phyloP scores from a whole-genome alignment of 2,888 invertebrate species.

The Plutella xylostella region DNA sequence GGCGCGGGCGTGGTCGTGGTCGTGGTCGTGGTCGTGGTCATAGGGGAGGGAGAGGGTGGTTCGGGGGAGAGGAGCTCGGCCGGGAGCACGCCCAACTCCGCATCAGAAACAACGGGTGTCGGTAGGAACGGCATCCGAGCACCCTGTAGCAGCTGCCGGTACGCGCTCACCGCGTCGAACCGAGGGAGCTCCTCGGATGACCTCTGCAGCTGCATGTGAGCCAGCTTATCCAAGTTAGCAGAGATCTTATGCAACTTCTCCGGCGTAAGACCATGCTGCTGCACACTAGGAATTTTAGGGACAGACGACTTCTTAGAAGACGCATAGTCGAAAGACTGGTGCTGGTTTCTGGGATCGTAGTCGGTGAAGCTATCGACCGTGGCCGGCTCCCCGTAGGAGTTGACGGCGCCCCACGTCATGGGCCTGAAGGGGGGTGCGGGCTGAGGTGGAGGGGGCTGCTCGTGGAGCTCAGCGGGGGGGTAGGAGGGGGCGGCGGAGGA shows the following conservation, averaged over 20 bases:
- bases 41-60: constrained; percentile 2
- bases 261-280: constrained; percentile 35
- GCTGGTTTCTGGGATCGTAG: constrained; percentile 38
- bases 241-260: constrained; percentile 57
- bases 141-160: constrained; percentile 37
- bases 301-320: constrained; percentile 37
- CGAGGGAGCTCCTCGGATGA: constrained; percentile 45
- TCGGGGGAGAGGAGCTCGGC: constrained; percentile 40
- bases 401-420: constrained; percentile 50
- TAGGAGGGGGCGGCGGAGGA: constrained; percentile 15
- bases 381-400: constrained; percentile 59
- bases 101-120: constrained; percentile 49
- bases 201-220: constrained; percentile 40
- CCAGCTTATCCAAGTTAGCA: constrained; percentile 45
- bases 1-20: constrained; percentile 3
- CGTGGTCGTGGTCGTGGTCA: neutral
- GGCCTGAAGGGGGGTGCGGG: constrained; percentile 40
- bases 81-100: constrained; percentile 54
- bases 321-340: constrained; percentile 38
- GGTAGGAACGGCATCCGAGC: constrained; percentile 32
- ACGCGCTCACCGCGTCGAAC: constrained; percentile 35
- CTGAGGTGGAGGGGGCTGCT: constrained; percentile 46
- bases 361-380: constrained; percentile 39
- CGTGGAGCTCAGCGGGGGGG: constrained; percentile 16
- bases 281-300: constrained; percentile 9